phyloP scores from a whole-genome alignment of 2,888 invertebrate genomes.

The Hymenopus coronatus region DNA sequence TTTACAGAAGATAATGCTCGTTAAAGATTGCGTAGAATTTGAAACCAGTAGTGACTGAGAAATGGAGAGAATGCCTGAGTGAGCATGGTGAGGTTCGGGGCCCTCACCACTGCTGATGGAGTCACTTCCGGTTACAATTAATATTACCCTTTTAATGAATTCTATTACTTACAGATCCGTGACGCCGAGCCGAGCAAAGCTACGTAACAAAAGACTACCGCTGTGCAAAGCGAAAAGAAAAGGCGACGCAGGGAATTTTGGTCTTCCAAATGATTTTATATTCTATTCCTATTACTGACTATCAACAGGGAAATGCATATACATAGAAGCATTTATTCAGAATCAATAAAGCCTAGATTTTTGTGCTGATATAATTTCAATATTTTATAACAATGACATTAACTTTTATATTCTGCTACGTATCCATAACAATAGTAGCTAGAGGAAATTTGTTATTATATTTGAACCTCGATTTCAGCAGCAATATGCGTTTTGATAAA shows the following conservation, averaged over 20 bases:
- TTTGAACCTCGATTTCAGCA: too few species aligned
- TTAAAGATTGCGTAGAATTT: too few species aligned
- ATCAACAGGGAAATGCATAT: background rate
- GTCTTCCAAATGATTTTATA: background rate
- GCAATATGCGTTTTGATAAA: too few species aligned
- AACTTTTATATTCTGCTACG: too few species aligned
- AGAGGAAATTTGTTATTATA: too few species aligned
- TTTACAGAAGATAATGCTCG: background rate
- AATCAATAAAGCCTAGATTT: too few species aligned
- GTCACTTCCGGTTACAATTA: constrained; percentile 23
- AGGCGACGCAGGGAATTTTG: background rate
- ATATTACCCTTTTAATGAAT: constrained; percentile 30
- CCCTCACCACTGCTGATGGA: background rate
- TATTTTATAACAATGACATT: too few species aligned
- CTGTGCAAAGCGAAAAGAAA: background rate
- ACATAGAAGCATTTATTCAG: background rate
- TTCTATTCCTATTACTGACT: background rate
- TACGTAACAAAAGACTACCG: background rate
- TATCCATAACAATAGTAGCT: too few species aligned
- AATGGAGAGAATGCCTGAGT: background rate
- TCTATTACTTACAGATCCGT: constrained; percentile 30
- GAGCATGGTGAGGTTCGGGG: background rate
- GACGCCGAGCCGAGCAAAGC: constrained; percentile 10
- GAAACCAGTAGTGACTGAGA: background rate
- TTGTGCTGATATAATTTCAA: too few species aligned